Percentiles rank a stretch among this genome's conserved stretches.
phyloP scores from a whole-genome alignment of 2,113 vertebrate species.

The Muntiacus muntjak region DNA sequence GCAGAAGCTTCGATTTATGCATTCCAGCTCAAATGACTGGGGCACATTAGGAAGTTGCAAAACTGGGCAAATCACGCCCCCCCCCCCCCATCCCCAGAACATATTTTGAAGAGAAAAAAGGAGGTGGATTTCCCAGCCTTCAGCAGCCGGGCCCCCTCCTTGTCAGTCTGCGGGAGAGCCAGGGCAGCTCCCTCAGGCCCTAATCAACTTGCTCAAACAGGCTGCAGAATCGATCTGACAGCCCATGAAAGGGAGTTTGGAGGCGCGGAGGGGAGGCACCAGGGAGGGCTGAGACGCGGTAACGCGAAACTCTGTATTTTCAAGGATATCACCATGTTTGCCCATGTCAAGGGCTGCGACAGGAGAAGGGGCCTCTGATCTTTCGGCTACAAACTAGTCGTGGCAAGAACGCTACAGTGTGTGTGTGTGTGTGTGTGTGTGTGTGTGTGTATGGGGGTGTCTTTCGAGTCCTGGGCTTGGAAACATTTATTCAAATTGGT shows the following conservation, averaged over 20 bases:
- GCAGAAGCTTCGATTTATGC: slow-evolving; percentile 37
- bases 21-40: background rate
- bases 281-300: slow-evolving; percentile 21
- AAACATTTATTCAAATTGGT: background rate
- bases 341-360: background rate
- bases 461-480: background rate
- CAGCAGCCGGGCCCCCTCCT: slow-evolving; percentile 70
- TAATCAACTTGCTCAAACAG: slow-evolving; percentile 74
- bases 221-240: slow-evolving; percentile 74
- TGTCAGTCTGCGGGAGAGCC: slow-evolving; percentile 65
- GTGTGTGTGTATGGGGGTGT: background rate
- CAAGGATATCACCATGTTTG: slow-evolving; percentile 47
- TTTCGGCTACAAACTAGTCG: background rate
- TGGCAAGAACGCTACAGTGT: background rate
- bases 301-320: slow-evolving; percentile 45
- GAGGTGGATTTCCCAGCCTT: slow-evolving; percentile 51
- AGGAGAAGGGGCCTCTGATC: background rate
- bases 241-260: slow-evolving; percentile 57
- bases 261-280: background rate
- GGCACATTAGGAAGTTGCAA: slow-evolving; percentile 63
- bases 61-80: slow-evolving; percentile 46
- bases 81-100: background rate
- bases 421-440: background rate
- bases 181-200: slow-evolving; percentile 70
- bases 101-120: slow-evolving; percentile 66